Conservation (phyloP, 2,113 vertebrate species). For the Brachionichthys hirsutus region DNA sequence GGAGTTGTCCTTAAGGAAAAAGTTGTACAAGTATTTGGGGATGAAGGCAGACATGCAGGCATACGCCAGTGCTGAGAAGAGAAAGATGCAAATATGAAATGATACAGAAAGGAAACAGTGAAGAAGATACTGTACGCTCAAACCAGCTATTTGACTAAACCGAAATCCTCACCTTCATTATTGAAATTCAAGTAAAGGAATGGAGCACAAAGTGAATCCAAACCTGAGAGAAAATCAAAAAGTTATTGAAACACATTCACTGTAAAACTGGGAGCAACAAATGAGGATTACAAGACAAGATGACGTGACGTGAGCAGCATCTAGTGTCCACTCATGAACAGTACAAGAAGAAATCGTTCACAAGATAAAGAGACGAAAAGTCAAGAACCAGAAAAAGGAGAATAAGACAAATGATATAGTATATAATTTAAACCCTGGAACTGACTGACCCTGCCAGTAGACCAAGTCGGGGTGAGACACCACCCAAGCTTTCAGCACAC, state of each 20-base stretch:
- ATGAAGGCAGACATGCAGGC: conserved; percentile 99
- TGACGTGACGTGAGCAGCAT: conserved; percentile 44
- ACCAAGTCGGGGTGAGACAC: conserved; percentile 97
- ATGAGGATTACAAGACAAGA: conserved; percentile 1
- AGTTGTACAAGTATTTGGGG: conserved; percentile 98
- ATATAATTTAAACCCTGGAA: neutral
- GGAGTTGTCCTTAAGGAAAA: conserved; percentile 99
- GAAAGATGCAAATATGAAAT: neutral
- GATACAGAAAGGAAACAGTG: too few relatives aligned
- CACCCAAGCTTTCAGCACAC: conserved; percentile 97
- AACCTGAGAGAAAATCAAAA: conserved; percentile 74
- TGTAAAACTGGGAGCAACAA: neutral
- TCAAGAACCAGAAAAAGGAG: too few relatives aligned
- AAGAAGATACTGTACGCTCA: too few relatives aligned
- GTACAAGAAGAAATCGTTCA: neutral
- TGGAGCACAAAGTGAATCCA: conserved; percentile 97
- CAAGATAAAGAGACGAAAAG: too few relatives aligned
- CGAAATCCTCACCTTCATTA: conserved; percentile 85
- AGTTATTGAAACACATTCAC: too few relatives aligned
- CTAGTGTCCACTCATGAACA: conserved; percentile 53
- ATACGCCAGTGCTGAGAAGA: conserved; percentile 87
- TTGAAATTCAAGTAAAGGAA: conserved; percentile 98
- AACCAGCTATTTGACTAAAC: neutral
- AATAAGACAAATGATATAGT: too few relatives aligned
- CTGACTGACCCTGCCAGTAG: conserved; percentile 94